A percentile compares a stretch with the other conserved stretches of the same genome.
Evolutionary conservation across 2,797 vertebrate species (phyloP).

Genomic region (Anguilla obscura): DNA sequence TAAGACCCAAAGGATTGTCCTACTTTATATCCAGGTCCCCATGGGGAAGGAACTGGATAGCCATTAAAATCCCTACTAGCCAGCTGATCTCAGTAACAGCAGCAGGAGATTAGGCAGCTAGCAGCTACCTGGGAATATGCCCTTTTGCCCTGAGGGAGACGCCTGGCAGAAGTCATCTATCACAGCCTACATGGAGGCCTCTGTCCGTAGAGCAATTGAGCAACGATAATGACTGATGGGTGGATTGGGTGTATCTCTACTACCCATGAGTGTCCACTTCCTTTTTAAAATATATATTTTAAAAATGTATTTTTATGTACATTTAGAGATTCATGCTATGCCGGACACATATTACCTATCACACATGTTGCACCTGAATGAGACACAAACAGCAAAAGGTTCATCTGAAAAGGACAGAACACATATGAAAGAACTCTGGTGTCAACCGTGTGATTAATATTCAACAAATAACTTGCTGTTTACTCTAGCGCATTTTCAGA

Average conservation of each 20-base stretch:
- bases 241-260: constrained; percentile 1
- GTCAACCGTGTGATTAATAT: background rate
- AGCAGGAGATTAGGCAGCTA: constrained; percentile 58
- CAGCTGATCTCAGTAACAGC: constrained; percentile 60
- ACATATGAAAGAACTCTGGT: background rate
- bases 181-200: constrained; percentile 55
- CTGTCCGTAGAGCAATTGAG: constrained; percentile 43
- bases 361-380: background rate
- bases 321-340: background rate
- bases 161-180: constrained; percentile 65
- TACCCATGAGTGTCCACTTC: constrained; percentile 19
- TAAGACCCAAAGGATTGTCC: constrained; percentile 51
- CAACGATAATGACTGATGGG: constrained; percentile 41
- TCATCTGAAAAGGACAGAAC: background rate
- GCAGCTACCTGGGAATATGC: constrained; percentile 51
- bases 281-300: background rate
- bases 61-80: constrained; percentile 61
- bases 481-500: background rate
- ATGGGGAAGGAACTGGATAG: constrained; percentile 51
- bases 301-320: background rate
- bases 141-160: constrained; percentile 62
- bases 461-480: background rate
- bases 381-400: background rate
- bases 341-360: background rate
- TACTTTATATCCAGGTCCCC: constrained; percentile 35